Evolutionary conservation across 2,797 vertebrate species (phyloP), one percentile per base, ranked within the genome.

Genomic region (Nannoperca australis): DNA sequence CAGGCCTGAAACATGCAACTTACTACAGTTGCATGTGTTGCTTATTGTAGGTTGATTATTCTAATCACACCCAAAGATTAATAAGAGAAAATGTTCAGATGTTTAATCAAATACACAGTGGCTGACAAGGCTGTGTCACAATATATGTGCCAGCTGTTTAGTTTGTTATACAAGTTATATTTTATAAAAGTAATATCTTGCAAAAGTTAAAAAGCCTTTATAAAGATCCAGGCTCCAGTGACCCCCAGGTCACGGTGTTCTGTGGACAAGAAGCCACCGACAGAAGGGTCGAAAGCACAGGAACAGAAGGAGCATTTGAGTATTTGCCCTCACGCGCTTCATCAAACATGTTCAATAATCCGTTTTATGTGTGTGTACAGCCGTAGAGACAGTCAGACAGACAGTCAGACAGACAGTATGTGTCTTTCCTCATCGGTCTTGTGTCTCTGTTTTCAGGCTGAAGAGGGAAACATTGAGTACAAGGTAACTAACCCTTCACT

Each of bases 391-490:
- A 5, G 1, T 27, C 24, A 27, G 24, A 27, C 24, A 27, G 24
- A 27, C 24, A 44, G 17, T 9, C 20, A 34, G 42, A 63, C 24
- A 32, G 17, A 0, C 14, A 34, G 0, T 34, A 34, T 7, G 3
- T 59, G 3, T 40, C 6, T 36, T 14, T 77, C 56, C 22, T 70
- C 5, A 3, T 63, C 10, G 78, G 2, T 53, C 20, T n/a, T 73
- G 1, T 54, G 12, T 85, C 0, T 83, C 24, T 84, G 32, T 68
- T 93, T 95, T 24, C 92, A 99, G 98, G 97, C 97, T 76, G 98
- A 99, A 95, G 98, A 99, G 91, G 98, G 98, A 75, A 99, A 99
- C 94, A 99, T 99, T 49, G 98, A 99, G 85, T 99, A 99, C 89
- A 99, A 99, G 97, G 98, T 99, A 93, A 84, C 2, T 0, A 1